Conservation (phyloP, 1,140 invertebrate species). For the Drosophila serrata region DNA sequence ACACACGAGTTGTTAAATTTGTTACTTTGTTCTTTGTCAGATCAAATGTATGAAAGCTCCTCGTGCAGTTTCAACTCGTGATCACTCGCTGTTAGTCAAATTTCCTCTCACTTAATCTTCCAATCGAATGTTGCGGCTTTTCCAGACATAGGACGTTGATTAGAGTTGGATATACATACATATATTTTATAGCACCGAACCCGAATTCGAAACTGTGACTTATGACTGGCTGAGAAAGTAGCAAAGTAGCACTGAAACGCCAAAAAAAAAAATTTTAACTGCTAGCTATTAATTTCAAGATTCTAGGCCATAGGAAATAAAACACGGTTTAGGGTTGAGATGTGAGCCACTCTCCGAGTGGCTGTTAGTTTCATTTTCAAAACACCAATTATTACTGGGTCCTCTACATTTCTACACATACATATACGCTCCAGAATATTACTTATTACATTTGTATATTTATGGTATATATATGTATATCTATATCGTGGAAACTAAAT, state of each 20-base stretch:
- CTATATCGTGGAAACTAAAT: slow-evolving; percentile 36
- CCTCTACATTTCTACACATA: slow-evolving; percentile 74
- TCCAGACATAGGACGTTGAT: neutral
- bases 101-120: too few relatives aligned
- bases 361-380: slow-evolving; percentile 51
- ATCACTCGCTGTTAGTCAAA: neutral
- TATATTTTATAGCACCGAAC: neutral
- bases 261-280: too few relatives aligned
- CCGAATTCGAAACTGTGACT: too few relatives aligned
- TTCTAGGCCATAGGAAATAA: neutral
- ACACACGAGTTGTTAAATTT: too few relatives aligned
- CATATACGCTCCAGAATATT: slow-evolving; percentile 65
- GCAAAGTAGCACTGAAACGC: too few relatives aligned
- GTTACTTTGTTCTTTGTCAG: neutral
- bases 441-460: slow-evolving; percentile 37
- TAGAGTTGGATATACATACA: neutral
- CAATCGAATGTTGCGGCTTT: too few relatives aligned
- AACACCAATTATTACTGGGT: slow-evolving; percentile 71
- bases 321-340: slow-evolving; percentile 9
- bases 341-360: slow-evolving; percentile 4
- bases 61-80: too few relatives aligned
- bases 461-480: slow-evolving; percentile 39
- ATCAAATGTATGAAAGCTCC: too few relatives aligned
- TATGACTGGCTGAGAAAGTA: too few relatives aligned
- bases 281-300: too few relatives aligned